phyloP scores from a whole-genome alignment of 2,888 invertebrate genomes.

The Dendrolimus pini region DNA sequence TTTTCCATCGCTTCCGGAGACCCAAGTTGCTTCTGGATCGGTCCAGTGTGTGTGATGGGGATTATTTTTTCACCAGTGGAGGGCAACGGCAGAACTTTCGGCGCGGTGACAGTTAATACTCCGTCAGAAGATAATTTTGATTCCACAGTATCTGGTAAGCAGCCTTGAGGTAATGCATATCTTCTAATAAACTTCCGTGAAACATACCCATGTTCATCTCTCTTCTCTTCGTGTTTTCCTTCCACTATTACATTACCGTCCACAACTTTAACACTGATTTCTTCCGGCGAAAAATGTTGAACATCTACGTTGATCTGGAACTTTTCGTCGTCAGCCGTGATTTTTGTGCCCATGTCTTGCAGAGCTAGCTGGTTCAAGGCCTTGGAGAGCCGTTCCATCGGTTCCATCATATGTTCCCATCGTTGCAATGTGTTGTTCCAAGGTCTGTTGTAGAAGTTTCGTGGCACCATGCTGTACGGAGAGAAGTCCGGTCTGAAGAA shows the following conservation, averaged over 20 bases:
- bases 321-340: slow-evolving; percentile 68
- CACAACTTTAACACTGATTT: slow-evolving; percentile 84
- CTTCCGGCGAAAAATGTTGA: slow-evolving; percentile 85
- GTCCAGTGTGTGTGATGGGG: slow-evolving; percentile 79
- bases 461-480: slow-evolving; percentile 19
- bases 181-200: slow-evolving; percentile 84
- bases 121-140: slow-evolving; percentile 87
- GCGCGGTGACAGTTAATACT: slow-evolving; percentile 84
- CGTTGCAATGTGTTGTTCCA: slow-evolving; percentile 29
- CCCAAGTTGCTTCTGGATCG: slow-evolving; percentile 51
- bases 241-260: slow-evolving; percentile 82
- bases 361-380: slow-evolving; percentile 53
- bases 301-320: slow-evolving; percentile 86
- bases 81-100: slow-evolving; percentile 59
- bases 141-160: slow-evolving; percentile 81
- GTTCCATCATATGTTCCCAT: slow-evolving; percentile 32
- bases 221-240: slow-evolving; percentile 86
- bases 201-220: slow-evolving; percentile 83
- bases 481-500: slow-evolving; percentile 26
- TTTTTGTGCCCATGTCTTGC: slow-evolving; percentile 55
- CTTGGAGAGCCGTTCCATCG: slow-evolving; percentile 45
- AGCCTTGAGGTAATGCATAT: slow-evolving; percentile 84
- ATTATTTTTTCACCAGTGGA: slow-evolving; percentile 72
- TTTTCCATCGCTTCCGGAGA: slow-evolving; percentile 14
- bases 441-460: slow-evolving; percentile 23